Conservation (phyloP, 2,797 vertebrate genomes). For the Petrocephalus schoutedeni region DNA sequence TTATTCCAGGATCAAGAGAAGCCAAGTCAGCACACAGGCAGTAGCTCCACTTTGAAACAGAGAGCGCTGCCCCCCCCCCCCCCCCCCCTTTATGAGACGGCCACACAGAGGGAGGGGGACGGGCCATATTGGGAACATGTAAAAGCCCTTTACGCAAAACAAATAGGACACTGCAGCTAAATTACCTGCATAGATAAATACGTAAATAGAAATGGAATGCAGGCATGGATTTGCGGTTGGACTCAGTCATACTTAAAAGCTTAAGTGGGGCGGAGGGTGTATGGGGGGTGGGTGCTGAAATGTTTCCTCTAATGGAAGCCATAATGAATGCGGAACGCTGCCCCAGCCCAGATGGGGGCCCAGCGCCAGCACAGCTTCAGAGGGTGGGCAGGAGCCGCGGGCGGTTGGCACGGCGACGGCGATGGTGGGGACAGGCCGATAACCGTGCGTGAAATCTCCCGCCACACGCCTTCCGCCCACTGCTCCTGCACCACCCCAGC, state of each 20-base stretch:
- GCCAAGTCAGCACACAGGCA: conserved; percentile 39
- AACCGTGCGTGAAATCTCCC: conserved; percentile 67
- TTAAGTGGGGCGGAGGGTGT: conserved; percentile 42
- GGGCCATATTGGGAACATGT: conserved; percentile 53
- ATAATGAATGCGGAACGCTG: conserved; percentile 64
- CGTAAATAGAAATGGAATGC: conserved; percentile 65
- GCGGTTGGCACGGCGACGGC: conserved; percentile 60
- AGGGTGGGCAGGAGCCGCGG: conserved; percentile 58
- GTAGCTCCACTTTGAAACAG: conserved; percentile 38
- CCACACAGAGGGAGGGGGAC: neutral
- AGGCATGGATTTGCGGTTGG: conserved; percentile 58
- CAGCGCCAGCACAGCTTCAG: conserved; percentile 66
- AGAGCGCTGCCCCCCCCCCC: conserved; percentile 33
- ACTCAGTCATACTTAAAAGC: conserved; percentile 65
- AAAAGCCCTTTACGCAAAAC: conserved; percentile 64
- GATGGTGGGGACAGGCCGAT: conserved; percentile 62
- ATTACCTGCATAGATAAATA: conserved; percentile 64
- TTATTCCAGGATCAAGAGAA: conserved; percentile 45
- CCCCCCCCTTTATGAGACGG: conserved; percentile 34
- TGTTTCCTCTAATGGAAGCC: conserved; percentile 73
- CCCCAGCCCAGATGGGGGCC: conserved; percentile 63
- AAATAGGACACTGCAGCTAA: conserved; percentile 44
- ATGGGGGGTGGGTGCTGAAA: conserved; percentile 59
- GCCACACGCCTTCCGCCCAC: conserved; percentile 68
- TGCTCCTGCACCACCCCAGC: conserved; percentile 57